phyloP scores from a whole-genome alignment of 2,113 vertebrate genomes.

The Anhinga anhinga region DNA sequence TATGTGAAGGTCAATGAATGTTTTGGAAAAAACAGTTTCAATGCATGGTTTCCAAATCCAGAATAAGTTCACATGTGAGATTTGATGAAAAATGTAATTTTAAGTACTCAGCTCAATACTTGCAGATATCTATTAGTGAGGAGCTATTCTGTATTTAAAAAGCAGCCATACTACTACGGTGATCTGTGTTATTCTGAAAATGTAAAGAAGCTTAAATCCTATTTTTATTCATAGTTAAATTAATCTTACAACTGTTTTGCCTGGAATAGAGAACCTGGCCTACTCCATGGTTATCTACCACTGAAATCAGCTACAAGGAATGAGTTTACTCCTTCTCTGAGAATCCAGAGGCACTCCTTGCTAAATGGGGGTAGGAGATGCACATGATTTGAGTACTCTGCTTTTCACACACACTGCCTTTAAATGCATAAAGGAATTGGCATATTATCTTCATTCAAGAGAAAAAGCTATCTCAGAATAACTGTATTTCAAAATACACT shows the following conservation, averaged over 20 bases:
- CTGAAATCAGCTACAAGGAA: not conserved
- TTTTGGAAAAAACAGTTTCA: not conserved
- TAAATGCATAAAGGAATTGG: not conserved
- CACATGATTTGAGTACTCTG: not conserved
- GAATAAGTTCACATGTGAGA: not conserved
- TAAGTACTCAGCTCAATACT: not conserved
- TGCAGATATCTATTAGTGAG: not conserved
- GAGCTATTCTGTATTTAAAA: not conserved
- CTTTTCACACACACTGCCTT: not conserved
- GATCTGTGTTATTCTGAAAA: not conserved
- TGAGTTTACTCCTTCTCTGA: not conserved
- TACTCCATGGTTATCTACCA: not conserved
- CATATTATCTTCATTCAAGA: not conserved
- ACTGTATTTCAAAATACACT: not conserved
- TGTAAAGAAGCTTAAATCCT: not conserved
- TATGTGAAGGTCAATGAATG: not conserved
- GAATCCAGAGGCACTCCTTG: not conserved
- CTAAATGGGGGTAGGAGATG: rapidly evolving
- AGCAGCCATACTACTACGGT: not conserved
- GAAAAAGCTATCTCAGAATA: not conserved
- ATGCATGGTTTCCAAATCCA: not conserved
- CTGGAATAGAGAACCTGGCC: not conserved
- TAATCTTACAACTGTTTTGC: not conserved
- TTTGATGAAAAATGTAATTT: not conserved
- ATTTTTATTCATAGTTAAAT: not conserved